A percentile compares a stretch with the other conserved stretches of the same genome.
Conservation (phyloP, 2,888 invertebrate genomes). For the Aphidius colemani region DNA sequence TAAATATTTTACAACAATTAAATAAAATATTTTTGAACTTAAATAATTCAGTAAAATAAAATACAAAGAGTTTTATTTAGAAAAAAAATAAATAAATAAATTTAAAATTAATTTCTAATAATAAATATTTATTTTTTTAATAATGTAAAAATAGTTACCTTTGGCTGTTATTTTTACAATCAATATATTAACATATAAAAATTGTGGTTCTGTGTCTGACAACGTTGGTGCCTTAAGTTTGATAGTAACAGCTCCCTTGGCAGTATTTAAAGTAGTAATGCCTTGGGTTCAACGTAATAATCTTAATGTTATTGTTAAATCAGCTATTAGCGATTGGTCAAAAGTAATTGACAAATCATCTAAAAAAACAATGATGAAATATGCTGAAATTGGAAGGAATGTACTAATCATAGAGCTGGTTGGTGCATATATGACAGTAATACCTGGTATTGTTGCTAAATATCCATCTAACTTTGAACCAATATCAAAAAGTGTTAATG, state of each 20-base stretch:
- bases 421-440: neutral
- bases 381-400: slow-evolving; percentile 10
- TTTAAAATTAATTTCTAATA: too few relatives aligned
- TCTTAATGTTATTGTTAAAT: slow-evolving; percentile 7
- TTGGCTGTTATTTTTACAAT: too few relatives aligned
- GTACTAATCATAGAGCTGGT: slow-evolving; percentile 7
- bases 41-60: too few relatives aligned
- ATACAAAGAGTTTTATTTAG: too few relatives aligned
- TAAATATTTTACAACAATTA: too few relatives aligned
- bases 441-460: slow-evolving; percentile 1
- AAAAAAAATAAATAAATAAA: too few relatives aligned
- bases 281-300: slow-evolving; percentile 1
- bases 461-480: slow-evolving; percentile 1
- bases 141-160: too few relatives aligned
- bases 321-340: slow-evolving; percentile 7
- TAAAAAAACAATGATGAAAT: slow-evolving; percentile 6
- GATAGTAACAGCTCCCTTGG: slow-evolving; percentile 10
- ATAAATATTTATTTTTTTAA: too few relatives aligned
- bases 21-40: too few relatives aligned
- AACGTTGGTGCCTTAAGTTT: slow-evolving; percentile 21
- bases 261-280: slow-evolving; percentile 1
- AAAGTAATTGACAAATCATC: neutral
- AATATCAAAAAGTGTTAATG: too few relatives aligned
- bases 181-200: neutral
- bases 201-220: slow-evolving; percentile 18